Conservation (phyloP, 1,140 invertebrate genomes). For the Drosophila truncata region DNA sequence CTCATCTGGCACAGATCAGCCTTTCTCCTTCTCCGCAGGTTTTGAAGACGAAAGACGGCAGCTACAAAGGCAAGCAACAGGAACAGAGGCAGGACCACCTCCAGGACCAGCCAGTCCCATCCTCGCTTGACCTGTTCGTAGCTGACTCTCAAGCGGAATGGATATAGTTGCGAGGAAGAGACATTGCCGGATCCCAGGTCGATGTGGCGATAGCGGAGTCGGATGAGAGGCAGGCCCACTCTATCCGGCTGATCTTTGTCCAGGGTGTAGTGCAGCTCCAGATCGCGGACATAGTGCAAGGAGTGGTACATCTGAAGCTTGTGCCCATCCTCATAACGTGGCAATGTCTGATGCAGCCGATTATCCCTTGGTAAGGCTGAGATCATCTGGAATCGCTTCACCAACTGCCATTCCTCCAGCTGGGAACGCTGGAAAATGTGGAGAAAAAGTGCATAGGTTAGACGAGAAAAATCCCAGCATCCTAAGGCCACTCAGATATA, state of each 20-base stretch:
- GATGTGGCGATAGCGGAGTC: constrained; percentile 67
- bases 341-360: constrained; percentile 25
- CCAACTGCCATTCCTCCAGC: constrained; percentile 87
- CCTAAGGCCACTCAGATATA: too few relatives aligned
- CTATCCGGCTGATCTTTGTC: constrained; percentile 50
- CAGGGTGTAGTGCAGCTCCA: constrained; percentile 72
- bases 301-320: constrained; percentile 72
- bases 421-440: constrained; percentile 75
- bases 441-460: background rate
- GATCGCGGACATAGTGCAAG: constrained; percentile 63
- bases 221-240: constrained; percentile 69
- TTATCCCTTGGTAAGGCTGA: constrained; percentile 85
- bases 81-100: constrained; percentile 57
- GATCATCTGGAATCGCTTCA: constrained; percentile 89
- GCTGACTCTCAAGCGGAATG: constrained; percentile 57
- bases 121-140: constrained; percentile 37
- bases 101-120: constrained; percentile 51
- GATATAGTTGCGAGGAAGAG: constrained; percentile 50
- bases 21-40: constrained; percentile 56
- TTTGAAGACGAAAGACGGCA: constrained; percentile 66
- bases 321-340: constrained; percentile 70
- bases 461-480: too few relatives aligned
- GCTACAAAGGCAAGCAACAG: constrained; percentile 57
- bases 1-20: constrained; percentile 68
- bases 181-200: constrained; percentile 58